A percentile compares a stretch with the other conserved stretches of the same genome.
phyloP scores from a whole-genome alignment of 2,888 invertebrate genomes.

The Alentia gelatinosa region DNA sequence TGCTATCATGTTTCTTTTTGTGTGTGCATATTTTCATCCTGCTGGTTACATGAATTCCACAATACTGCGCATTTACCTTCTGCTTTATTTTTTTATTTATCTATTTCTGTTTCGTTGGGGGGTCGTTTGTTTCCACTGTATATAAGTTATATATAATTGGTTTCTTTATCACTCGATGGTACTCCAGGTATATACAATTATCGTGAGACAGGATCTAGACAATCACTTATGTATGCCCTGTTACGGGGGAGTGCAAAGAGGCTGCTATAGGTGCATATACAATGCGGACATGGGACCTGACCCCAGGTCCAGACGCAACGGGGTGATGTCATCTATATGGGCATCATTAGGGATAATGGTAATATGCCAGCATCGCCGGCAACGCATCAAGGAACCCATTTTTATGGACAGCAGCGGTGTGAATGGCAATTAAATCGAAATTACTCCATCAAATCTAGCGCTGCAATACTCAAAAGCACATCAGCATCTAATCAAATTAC shows the following conservation, averaged over 20 bases:
- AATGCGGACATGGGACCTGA: background rate
- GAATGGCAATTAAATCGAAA: conserved; percentile 26
- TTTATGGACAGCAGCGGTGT: conserved; percentile 35
- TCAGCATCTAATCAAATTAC: conserved; percentile 46
- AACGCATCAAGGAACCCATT: conserved; percentile 7
- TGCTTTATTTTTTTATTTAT: background rate
- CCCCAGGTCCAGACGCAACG: background rate
- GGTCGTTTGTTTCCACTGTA: background rate
- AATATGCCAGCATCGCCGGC: background rate
- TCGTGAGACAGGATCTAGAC: conserved; percentile 1
- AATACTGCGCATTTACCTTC: no score
- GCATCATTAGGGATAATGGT: conserved; percentile 34
- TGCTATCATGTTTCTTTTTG: background rate
- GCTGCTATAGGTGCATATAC: conserved; percentile 19
- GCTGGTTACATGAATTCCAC: background rate
- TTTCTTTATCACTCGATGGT: background rate
- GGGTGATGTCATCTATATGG: conserved; percentile 39
- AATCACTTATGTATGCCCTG: conserved; percentile 28
- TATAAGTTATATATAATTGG: background rate
- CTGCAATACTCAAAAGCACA: conserved; percentile 33
- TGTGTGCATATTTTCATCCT: background rate
- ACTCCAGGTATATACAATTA: background rate
- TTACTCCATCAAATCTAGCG: conserved; percentile 51
- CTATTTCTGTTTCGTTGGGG: background rate
- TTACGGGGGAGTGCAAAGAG: background rate